A percentile compares a stretch with the other conserved stretches of the same genome.
phyloP scores from a whole-genome alignment of 2,797 vertebrate genomes.

The Tadarida brasiliensis region DNA sequence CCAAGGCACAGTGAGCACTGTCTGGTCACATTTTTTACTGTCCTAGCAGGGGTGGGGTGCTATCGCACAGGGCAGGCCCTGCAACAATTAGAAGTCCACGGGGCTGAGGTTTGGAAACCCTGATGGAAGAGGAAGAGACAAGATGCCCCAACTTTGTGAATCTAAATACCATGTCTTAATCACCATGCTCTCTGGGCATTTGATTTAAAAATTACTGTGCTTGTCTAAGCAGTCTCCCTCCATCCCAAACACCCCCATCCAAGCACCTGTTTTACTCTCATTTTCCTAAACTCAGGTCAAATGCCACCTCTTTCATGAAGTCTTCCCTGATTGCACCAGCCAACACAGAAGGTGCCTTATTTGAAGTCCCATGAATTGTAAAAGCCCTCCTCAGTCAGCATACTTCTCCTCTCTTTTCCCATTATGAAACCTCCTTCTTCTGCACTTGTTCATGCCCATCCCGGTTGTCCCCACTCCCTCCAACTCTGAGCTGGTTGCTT shows the following conservation, averaged over 20 bases:
- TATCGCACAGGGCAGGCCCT: too few species aligned
- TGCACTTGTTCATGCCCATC: neutral
- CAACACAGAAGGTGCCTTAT: neutral
- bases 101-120: neutral
- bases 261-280: neutral
- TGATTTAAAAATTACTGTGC: neutral
- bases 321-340: neutral
- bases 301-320: too few species aligned
- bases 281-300: neutral
- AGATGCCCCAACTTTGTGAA: neutral
- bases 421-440: neutral
- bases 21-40: neutral
- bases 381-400: neutral
- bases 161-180: neutral
- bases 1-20: neutral
- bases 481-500: neutral
- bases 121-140: neutral
- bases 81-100: neutral
- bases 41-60: neutral
- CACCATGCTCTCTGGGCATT: neutral
- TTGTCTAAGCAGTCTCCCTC: neutral
- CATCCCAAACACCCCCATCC: accelerated
- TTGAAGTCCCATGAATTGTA: neutral
- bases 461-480: neutral
- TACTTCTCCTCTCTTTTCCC: neutral